Conservation (phyloP, 2,888 invertebrate species). For the Diaperis boleti region DNA sequence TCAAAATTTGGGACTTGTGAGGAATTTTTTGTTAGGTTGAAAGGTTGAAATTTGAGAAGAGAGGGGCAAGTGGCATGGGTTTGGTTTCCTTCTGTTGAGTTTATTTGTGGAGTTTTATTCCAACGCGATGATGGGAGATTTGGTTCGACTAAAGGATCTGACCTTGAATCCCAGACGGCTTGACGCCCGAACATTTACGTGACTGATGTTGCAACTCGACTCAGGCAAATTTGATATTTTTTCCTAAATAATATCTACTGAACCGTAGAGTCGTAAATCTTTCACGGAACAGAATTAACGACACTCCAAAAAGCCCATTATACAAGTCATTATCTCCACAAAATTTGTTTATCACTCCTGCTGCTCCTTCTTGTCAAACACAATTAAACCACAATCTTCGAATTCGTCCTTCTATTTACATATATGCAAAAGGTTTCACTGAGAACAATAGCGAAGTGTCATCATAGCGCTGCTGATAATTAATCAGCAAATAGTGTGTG, state of each 20-base stretch:
- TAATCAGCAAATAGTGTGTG: conserved; percentile 67
- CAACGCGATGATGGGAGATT: conserved; percentile 28
- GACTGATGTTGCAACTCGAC: conserved; percentile 38
- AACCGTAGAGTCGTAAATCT: conserved; percentile 40
- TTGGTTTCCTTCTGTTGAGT: not conserved
- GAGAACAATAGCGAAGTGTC: conserved; percentile 60
- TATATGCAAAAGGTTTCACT: conserved; percentile 53
- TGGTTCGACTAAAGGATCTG: conserved; percentile 27
- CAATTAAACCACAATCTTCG: conserved; percentile 38
- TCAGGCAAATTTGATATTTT: conserved; percentile 41
- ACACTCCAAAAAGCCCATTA: conserved; percentile 30
- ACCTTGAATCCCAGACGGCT: conserved; percentile 51
- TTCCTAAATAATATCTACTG: conserved; percentile 35
- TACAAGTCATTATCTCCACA: conserved; percentile 31
- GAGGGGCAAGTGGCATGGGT: not conserved
- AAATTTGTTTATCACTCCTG: conserved; percentile 29
- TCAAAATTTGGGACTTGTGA: not conserved
- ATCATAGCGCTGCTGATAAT: conserved; percentile 62
- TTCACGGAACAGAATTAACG: conserved; percentile 29
- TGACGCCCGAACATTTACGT: conserved; percentile 47
- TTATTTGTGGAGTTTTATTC: not conserved
- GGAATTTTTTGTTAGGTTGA: not conserved
- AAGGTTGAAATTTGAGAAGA: not conserved
- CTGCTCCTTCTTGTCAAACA: conserved; percentile 29
- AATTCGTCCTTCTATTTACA: conserved; percentile 49